Percentiles rank a stretch among this genome's conserved stretches.
Conservation (phyloP, 2,888 invertebrate species). For the Onchidella celtica region DNA sequence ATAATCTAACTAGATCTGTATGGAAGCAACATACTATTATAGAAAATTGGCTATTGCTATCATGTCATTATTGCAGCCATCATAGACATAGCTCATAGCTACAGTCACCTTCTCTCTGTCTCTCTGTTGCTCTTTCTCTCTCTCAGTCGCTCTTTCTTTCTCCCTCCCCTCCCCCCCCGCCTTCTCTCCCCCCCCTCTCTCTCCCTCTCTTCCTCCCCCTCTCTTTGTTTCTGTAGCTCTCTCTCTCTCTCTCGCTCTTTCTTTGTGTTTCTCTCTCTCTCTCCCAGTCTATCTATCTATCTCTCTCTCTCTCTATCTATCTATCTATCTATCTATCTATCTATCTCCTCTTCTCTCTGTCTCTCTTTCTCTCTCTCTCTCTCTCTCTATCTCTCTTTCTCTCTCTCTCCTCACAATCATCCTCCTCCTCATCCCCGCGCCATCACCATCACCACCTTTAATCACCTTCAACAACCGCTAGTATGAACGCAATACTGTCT, state of each 20-base stretch:
- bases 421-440: not conserved
- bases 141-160: not conserved
- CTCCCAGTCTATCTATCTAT: slow-evolving; percentile 1
- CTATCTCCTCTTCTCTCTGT: slow-evolving; percentile 25
- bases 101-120: not conserved
- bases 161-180: not conserved
- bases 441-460: not conserved
- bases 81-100: too few relatives aligned
- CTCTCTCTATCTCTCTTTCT: slow-evolving; percentile 32
- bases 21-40: too few relatives aligned
- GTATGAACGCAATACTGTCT: not conserved
- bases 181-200: slow-evolving; percentile 14
- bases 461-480: not conserved
- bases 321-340: slow-evolving; percentile 16
- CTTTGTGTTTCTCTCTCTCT: slow-evolving; percentile 18
- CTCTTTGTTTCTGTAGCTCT: not conserved
- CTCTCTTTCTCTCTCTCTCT: slow-evolving; percentile 28
- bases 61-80: too few relatives aligned
- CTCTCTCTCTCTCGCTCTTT: not conserved
- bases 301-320: slow-evolving; percentile 14
- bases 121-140: not conserved
- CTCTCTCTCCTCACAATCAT: slow-evolving; percentile 21
- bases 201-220: slow-evolving; percentile 16
- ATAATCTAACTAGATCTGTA: too few relatives aligned
- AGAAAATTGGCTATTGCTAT: too few relatives aligned